These are phyloP conservation scores for Microcebus griseorufus DNA, from an alignment of 2,113 vertebrate genomes.

Conservation along the genomic window DNA sequence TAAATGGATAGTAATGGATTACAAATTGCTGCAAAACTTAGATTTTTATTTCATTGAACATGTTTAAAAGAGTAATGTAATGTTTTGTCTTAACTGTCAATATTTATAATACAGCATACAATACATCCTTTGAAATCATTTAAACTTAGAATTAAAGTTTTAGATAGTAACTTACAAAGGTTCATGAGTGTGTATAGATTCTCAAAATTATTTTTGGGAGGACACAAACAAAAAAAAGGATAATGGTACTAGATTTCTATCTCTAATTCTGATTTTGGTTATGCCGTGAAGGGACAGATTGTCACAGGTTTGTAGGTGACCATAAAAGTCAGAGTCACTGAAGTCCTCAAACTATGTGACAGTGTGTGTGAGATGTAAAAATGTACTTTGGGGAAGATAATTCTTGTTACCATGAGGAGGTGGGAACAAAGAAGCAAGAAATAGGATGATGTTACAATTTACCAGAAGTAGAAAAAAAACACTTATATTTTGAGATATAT, in stretches of 20 bases:
- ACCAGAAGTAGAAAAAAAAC: not conserved
- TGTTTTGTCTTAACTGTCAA: not conserved
- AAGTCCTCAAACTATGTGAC: not conserved
- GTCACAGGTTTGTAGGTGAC: not conserved
- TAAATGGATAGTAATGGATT: not conserved
- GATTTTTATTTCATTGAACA: not conserved
- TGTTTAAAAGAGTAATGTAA: not conserved
- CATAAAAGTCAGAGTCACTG: not conserved
- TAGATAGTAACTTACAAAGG: not conserved
- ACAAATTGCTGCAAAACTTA: not conserved
- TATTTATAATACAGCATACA: not conserved
- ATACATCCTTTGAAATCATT: not conserved
- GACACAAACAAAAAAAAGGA: not conserved
- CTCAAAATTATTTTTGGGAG: not conserved
- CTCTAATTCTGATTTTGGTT: not conserved
- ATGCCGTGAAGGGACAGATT: not conserved
- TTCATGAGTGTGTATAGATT: not conserved
- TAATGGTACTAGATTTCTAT: not conserved
- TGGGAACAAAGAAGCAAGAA: not conserved
- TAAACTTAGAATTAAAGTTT: not conserved
- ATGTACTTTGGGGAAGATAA: not conserved
- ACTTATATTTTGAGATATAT: not conserved
- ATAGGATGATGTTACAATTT: not conserved
- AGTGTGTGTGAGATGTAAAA: not conserved
- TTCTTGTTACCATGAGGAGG: not conserved